These are phyloP conservation scores for Biston stratarius DNA, from an alignment of 2,888 invertebrate genomes.

Conservation along the genomic window DNA sequence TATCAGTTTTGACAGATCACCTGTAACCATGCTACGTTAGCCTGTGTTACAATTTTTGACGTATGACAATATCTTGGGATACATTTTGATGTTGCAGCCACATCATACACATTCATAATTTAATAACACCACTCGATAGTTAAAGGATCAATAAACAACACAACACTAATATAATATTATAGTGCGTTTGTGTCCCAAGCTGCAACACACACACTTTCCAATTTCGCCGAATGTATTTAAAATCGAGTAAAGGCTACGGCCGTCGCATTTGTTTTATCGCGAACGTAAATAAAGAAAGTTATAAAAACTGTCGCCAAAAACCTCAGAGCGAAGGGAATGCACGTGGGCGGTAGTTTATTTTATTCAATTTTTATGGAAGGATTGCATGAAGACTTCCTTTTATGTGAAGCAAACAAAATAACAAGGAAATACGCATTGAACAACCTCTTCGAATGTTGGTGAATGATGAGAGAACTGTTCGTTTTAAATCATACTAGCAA, in stretches of 20 bases:
- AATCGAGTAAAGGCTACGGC: conserved; percentile 54
- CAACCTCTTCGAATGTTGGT: conserved; percentile 4
- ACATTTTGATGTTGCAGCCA: too few species aligned
- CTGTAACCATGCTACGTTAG: too few species aligned
- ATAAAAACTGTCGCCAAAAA: conserved; percentile 54
- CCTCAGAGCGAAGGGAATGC: conserved; percentile 41
- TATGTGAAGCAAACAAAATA: conserved; percentile 10
- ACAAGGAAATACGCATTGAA: conserved; percentile 4
- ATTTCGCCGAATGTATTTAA: conserved; percentile 59
- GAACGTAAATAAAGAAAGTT: conserved; percentile 52
- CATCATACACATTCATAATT: too few species aligned
- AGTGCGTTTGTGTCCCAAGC: conserved; percentile 10
- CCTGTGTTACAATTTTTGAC: too few species aligned
- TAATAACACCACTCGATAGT: too few species aligned
- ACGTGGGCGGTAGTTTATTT: conserved; percentile 39
- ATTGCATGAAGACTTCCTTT: conserved; percentile 33
- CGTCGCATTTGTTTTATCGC: conserved; percentile 56
- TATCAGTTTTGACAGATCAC: too few species aligned
- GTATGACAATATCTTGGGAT: too few species aligned
- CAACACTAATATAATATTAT: background rate
- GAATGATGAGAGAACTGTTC: too few species aligned
- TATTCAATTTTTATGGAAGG: conserved; percentile 37
- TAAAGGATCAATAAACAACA: too few species aligned
- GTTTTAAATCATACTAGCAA: too few species aligned
- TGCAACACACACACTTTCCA: conserved; percentile 61